Conservation (phyloP, 53 echinoderm and acorn worm species). For the Apostichopus leukothele region DNA sequence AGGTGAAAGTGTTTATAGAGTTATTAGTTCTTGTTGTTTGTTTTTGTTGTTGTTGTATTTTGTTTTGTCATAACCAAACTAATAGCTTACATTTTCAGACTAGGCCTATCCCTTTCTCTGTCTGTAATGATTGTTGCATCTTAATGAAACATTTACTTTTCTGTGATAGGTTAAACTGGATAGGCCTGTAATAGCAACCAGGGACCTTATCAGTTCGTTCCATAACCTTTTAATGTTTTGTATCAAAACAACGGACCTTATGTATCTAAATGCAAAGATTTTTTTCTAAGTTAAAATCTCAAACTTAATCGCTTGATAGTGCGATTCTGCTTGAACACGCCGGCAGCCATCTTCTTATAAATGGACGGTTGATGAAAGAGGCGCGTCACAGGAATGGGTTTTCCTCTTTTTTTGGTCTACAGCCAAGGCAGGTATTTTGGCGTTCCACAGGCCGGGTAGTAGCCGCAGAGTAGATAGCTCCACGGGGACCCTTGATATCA, state of each 20-base stretch:
- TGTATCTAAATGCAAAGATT: too few species aligned
- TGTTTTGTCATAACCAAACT: too few species aligned
- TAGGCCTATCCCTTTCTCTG: too few species aligned
- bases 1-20: too few species aligned
- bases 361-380: conserved; percentile 3
- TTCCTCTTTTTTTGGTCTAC: neutral
- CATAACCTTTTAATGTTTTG: too few species aligned
- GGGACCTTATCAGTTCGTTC: too few species aligned
- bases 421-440: neutral
- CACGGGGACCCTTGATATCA: conserved; percentile 23
- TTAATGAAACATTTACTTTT: neutral
- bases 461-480: conserved; percentile 3
- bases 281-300: too few species aligned
- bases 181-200: neutral
- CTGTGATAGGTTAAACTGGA: neutral
- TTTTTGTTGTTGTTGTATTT: too few species aligned
- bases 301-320: neutral
- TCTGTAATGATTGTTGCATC: too few species aligned
- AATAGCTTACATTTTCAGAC: too few species aligned
- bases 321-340: neutral
- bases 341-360: conserved; percentile 1
- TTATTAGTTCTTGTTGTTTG: too few species aligned
- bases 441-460: conserved; percentile 15
- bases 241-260: too few species aligned
- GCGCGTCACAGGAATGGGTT: neutral